These are phyloP conservation scores for Drosophila ustulata DNA, from an alignment of 2,888 invertebrate species.

Conservation along the genomic window DNA sequence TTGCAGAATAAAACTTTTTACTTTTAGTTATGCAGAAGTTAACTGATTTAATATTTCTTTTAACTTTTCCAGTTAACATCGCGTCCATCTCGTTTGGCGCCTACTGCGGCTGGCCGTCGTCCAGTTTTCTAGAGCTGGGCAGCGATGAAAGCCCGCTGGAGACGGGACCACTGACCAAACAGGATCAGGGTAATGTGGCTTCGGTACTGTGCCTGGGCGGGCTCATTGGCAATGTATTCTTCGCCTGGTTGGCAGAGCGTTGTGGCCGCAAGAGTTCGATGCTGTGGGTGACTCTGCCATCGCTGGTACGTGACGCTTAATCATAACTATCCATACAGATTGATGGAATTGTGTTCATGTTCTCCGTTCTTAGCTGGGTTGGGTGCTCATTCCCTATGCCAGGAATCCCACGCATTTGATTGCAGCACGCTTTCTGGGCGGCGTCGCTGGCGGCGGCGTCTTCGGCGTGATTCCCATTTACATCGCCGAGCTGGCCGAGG, in stretches of 20 bases:
- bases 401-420: slow-evolving; percentile 71
- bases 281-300: slow-evolving; percentile 75
- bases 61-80: slow-evolving; percentile 64
- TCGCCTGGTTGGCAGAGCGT: slow-evolving; percentile 81
- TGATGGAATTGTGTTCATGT: background rate
- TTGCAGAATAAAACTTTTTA: no score
- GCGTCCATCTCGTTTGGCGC: slow-evolving; percentile 81
- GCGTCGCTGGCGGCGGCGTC: slow-evolving; percentile 78
- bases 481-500: slow-evolving; percentile 81
- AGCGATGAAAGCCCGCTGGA: slow-evolving; percentile 74
- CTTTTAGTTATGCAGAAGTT: no score
- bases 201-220: slow-evolving; percentile 82
- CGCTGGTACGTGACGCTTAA: slow-evolving; percentile 66
- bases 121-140: slow-evolving; percentile 80
- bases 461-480: slow-evolving; percentile 82
- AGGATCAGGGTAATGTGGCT: slow-evolving; percentile 84
- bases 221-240: slow-evolving; percentile 79
- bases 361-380: slow-evolving; percentile 68
- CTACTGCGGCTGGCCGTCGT: slow-evolving; percentile 83
- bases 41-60: background rate
- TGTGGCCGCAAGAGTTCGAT: slow-evolving; percentile 79
- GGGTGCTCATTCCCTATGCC: slow-evolving; percentile 78
- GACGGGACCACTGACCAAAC: slow-evolving; percentile 75
- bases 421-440: slow-evolving; percentile 75
- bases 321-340: accelerated